phyloP scores from a whole-genome alignment of 2,888 invertebrate genomes.

The Reticulitermes lucifugus region DNA sequence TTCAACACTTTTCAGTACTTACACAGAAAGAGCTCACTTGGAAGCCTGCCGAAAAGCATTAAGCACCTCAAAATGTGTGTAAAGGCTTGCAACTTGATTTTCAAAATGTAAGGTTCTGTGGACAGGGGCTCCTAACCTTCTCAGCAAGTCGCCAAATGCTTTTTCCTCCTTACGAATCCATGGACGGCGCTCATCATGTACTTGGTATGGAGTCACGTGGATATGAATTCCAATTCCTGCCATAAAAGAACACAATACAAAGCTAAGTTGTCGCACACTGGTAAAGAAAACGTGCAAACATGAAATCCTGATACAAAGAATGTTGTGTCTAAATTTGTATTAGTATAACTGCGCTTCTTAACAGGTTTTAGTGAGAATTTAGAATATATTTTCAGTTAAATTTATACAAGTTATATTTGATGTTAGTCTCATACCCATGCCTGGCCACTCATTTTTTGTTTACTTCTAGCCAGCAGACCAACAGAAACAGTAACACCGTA shows the following conservation, averaged over 20 bases:
- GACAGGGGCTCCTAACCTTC: slow-evolving; percentile 75
- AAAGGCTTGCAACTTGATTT: slow-evolving; percentile 68
- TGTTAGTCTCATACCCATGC: too few relatives aligned
- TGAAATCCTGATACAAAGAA: slow-evolving; percentile 29
- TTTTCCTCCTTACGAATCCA: slow-evolving; percentile 90
- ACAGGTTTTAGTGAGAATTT: too few relatives aligned
- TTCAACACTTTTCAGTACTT: not conserved
- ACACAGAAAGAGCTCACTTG: slow-evolving; percentile 7
- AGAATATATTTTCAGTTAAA: too few relatives aligned
- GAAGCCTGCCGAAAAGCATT: slow-evolving; percentile 65
- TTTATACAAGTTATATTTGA: too few relatives aligned
- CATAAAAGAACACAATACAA: slow-evolving; percentile 39
- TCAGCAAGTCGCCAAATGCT: slow-evolving; percentile 76
- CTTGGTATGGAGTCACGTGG: slow-evolving; percentile 93
- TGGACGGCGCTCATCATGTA: slow-evolving; percentile 80
- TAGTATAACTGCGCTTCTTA: too few relatives aligned
- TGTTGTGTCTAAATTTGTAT: too few relatives aligned
- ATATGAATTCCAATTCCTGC: slow-evolving; percentile 78
- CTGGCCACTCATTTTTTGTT: too few relatives aligned
- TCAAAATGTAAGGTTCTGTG: slow-evolving; percentile 73
- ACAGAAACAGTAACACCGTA: too few relatives aligned
- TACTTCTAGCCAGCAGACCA: too few relatives aligned
- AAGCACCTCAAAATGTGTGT: slow-evolving; percentile 83
- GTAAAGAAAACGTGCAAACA: not conserved
- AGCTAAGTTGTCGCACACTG: not conserved